Base-by-base conservation (phyloP, 2,797 vertebrate genomes). In the Gastrophryne carolinensis region DNA sequence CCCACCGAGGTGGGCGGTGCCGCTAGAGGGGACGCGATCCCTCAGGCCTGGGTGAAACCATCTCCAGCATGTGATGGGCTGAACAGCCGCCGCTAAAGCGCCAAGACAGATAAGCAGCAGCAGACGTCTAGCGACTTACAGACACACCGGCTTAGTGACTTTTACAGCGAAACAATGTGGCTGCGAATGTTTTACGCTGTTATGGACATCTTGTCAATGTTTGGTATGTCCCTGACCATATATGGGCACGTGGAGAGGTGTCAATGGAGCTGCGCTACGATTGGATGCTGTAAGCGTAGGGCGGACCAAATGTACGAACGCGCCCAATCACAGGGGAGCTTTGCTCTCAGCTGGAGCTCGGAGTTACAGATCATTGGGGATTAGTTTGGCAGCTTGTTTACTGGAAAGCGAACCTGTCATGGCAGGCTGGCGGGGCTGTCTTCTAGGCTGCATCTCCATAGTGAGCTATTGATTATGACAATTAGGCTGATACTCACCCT, bases 291-390 rank as follows among this genome's bases (percentile, higher is more conserved):
- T 7, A 21, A 3, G 1, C 7, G 17, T 3, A 5, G 62, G 72
- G 61, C 37, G 26, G 60, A 13, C 3, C 7, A 19, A 5, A 13
- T 34, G 0, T 1, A 2, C 1, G 7, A 17, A 0, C 27, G n/a
- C 12, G 10, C 13, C 72, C 62, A 73, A 19, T 73, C 9, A 12
- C 19, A 57, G 27, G 7, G 50, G 27, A 49, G 50, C 17, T 17
- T 24, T 2, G 69, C 41, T 72, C 69, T 23, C 69, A 72, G 69
- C 69, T 72, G 69, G 53, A 39, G 50, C 10, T 23, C 24, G 29
- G 10, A n/a, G 2, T 34, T 49, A 5, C 6, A 12, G 37, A 7
- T 30, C 26, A 29, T 29, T 52, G 63, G 63, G 44, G 29, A 19
- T 34, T 66, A 13, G 27, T 26, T 15, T 2, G 29, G 24, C 19